These are phyloP conservation scores for Emydoidea blandingii DNA, from an alignment of 2,797 vertebrate genomes.

Conservation along the genomic window DNA sequence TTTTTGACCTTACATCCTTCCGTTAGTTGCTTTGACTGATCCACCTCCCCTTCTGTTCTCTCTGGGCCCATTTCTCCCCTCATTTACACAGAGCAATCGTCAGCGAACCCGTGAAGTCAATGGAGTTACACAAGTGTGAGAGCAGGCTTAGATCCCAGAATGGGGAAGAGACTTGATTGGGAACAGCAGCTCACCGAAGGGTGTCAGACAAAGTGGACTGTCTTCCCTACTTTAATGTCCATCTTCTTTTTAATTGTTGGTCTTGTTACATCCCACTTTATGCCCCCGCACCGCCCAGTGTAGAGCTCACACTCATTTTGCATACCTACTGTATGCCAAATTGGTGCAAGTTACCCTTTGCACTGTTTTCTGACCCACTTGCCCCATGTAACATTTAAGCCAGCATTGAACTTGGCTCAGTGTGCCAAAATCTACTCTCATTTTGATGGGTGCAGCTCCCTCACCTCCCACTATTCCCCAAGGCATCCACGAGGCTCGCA, in stretches of 20 bases:
- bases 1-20: background rate
- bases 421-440: background rate
- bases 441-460: background rate
- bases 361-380: background rate
- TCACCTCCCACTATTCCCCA: background rate
- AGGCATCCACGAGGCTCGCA: background rate
- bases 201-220: background rate
- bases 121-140: background rate
- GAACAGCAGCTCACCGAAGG: background rate
- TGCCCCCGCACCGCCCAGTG: background rate
- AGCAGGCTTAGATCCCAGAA: background rate
- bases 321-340: background rate
- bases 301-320: background rate
- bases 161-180: background rate
- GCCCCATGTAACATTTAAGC: background rate
- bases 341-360: background rate
- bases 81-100: background rate
- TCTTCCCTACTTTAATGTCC: background rate
- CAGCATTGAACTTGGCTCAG: background rate
- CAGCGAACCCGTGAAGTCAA: background rate
- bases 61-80: background rate
- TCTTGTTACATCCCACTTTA: background rate
- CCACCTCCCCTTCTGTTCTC: background rate
- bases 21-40: background rate
- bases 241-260: background rate